phyloP scores from a whole-genome alignment of 2,113 vertebrate species.

The Kobus ellipsiprymnus region DNA sequence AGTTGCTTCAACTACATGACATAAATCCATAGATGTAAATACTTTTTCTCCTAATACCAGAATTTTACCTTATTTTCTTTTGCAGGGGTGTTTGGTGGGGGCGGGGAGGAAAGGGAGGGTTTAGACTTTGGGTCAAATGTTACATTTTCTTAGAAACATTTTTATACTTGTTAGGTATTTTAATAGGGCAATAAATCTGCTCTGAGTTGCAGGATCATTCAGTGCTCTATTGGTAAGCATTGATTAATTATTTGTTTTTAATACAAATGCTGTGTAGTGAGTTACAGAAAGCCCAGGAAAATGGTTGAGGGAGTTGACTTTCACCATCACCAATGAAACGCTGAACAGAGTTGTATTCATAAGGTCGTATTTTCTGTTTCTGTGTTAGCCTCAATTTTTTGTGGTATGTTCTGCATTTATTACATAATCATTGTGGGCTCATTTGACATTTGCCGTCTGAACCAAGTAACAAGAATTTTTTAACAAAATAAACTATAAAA shows the following conservation, averaged over 20 bases:
- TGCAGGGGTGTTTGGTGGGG: slow-evolving; percentile 27
- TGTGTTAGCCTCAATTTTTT: background rate
- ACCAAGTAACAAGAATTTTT: slow-evolving; percentile 61
- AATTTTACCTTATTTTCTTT: slow-evolving; percentile 63
- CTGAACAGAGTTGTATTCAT: slow-evolving; percentile 27
- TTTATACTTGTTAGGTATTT: slow-evolving; percentile 69
- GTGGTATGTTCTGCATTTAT: slow-evolving; percentile 66
- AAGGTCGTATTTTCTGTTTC: slow-evolving; percentile 27
- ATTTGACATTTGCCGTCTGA: slow-evolving; percentile 57
- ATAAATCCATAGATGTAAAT: slow-evolving; percentile 62
- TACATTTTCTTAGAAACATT: slow-evolving; percentile 74
- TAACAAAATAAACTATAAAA: slow-evolving; percentile 71
- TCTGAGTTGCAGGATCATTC: slow-evolving; percentile 71
- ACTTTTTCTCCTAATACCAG: slow-evolving; percentile 42
- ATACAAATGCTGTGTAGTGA: slow-evolving; percentile 31
- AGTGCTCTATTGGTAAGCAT: slow-evolving; percentile 59
- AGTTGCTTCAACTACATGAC: slow-evolving; percentile 40
- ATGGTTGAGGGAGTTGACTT: background rate
- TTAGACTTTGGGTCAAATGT: slow-evolving; percentile 70
- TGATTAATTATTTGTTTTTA: slow-evolving; percentile 53
- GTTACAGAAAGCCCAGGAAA: slow-evolving; percentile 4
- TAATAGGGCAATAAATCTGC: slow-evolving; percentile 69
- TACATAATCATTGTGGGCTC: slow-evolving; percentile 66
- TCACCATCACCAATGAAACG: background rate
- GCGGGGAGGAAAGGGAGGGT: slow-evolving; percentile 67